Evolutionary conservation across 2,888 invertebrate species (phyloP).

Genomic region (Litoditis marina): DNA sequence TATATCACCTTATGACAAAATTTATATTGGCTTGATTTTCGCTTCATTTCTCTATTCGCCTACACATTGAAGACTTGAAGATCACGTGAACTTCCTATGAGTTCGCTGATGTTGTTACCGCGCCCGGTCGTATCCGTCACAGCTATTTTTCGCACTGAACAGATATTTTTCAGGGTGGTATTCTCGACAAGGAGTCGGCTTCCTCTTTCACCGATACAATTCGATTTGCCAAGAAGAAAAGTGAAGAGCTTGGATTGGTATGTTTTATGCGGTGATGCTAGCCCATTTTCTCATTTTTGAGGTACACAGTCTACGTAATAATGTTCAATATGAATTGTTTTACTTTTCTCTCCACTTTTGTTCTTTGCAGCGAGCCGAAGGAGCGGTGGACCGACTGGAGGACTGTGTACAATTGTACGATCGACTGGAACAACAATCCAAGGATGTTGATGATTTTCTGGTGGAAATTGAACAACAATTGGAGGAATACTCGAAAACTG

Average conservation of each 20-base stretch:
- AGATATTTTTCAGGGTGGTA: constrained; percentile 26
- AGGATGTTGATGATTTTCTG: constrained; percentile 27
- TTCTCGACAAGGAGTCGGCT: constrained; percentile 37
- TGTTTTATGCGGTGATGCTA: background rate
- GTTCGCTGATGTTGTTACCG: no score
- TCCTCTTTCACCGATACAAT: constrained; percentile 21
- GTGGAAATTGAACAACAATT: constrained; percentile 31
- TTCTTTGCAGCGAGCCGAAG: constrained; percentile 33
- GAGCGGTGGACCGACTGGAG: constrained; percentile 45
- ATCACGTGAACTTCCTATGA: no score
- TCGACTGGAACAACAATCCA: constrained; percentile 20
- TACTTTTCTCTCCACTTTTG: no score
- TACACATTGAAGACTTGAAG: no score
- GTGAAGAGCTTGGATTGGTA: constrained; percentile 26
- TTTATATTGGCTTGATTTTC: no score
- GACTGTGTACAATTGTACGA: constrained; percentile 42
- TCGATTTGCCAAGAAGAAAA: constrained; percentile 27
- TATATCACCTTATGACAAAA: no score
- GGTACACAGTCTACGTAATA: no score
- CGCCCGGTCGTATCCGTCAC: no score
- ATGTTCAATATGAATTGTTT: no score
- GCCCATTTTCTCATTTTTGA: background rate
- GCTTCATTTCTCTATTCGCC: no score
- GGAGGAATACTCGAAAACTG: constrained; percentile 31
- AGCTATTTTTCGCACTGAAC: background rate